phyloP scores from a whole-genome alignment of 2,113 vertebrate species.

The Telmatochromis sp. region DNA sequence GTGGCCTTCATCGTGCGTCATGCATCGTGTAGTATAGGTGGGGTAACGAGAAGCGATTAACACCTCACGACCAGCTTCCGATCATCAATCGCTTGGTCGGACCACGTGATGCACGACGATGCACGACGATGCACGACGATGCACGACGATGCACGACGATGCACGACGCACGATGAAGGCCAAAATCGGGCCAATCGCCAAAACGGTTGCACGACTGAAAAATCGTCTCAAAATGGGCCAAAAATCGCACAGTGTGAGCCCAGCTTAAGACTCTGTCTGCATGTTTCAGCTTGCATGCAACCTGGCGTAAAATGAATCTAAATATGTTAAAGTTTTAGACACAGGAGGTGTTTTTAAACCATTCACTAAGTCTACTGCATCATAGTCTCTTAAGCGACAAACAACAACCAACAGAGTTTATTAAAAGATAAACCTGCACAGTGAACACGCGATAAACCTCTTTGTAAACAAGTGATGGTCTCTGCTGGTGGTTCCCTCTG shows the following conservation, averaged over 20 bases:
- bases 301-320: not conserved
- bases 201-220: accelerated
- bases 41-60: accelerated
- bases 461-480: not conserved
- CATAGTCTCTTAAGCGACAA: not conserved
- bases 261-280: not conserved
- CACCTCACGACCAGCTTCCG: no score
- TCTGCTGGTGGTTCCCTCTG: constrained; percentile 1
- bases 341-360: not conserved
- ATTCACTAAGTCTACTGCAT: not conserved
- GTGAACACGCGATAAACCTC: not conserved
- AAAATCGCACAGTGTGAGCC: not conserved
- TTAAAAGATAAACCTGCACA: not conserved
- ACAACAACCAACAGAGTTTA: not conserved
- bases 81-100: no score
- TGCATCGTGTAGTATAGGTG: accelerated
- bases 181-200: accelerated
- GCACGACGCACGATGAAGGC: accelerated
- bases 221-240: accelerated
- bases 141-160: accelerated
- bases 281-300: not conserved
- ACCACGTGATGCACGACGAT: no score
- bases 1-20: no score
- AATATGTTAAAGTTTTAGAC: not conserved
- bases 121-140: accelerated